Conservation (phyloP, 2,888 invertebrate genomes). For the Vanessa cardui region DNA sequence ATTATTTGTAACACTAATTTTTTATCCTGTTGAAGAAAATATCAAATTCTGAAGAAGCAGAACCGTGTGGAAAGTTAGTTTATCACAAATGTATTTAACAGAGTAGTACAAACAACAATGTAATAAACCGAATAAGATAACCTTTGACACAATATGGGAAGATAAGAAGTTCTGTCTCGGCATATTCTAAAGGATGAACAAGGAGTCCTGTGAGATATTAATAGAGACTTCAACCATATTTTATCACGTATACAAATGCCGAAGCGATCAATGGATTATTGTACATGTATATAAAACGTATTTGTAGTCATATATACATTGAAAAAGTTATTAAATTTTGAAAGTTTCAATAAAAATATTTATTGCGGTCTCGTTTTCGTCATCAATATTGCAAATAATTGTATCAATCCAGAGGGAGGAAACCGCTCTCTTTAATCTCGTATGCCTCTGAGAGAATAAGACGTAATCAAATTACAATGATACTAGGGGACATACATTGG, state of each 20-base stretch:
- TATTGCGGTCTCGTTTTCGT: no score
- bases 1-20: no score
- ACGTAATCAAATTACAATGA: slow-evolving; percentile 45
- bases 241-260: no score
- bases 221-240: no score
- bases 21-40: no score
- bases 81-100: background rate
- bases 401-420: slow-evolving; percentile 30
- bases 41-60: no score
- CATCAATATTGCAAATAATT: slow-evolving; percentile 7
- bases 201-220: background rate
- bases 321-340: no score
- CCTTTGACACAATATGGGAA: background rate
- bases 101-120: background rate
- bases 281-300: no score
- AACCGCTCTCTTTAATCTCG: slow-evolving; percentile 40
- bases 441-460: slow-evolving; percentile 34
- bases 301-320: no score
- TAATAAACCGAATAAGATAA: slow-evolving; percentile 3
- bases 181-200: background rate
- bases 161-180: background rate
- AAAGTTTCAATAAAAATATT: no score
- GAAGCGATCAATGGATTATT: no score
- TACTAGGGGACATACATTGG: slow-evolving; percentile 40
- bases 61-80: no score